Conservation (phyloP, 2,797 vertebrate genomes). For the Onychomys leucogaster region DNA sequence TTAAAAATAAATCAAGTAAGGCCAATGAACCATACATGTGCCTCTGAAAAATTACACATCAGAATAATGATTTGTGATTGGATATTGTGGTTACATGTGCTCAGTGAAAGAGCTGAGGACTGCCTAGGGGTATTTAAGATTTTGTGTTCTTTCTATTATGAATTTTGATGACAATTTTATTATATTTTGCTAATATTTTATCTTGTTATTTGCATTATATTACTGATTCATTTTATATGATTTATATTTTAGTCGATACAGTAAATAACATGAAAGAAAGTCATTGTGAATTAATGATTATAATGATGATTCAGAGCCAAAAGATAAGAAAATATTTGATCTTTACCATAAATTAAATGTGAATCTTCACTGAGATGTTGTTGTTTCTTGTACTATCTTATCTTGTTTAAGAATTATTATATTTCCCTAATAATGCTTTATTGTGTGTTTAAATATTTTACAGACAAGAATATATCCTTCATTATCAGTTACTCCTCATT, state of each 20-base stretch:
- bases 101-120: neutral
- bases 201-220: neutral
- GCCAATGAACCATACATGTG: neutral
- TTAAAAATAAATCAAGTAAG: neutral
- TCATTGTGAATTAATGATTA: neutral
- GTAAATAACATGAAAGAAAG: conserved; percentile 14
- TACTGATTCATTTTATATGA: neutral
- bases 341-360: neutral
- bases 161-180: neutral
- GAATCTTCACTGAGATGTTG: neutral
- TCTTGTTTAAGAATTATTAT: neutral
- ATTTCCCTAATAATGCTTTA: conserved; percentile 1
- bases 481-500: neutral
- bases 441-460: neutral
- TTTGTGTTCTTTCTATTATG: neutral
- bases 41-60: neutral
- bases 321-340: neutral
- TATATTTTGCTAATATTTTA: neutral
- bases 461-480: neutral
- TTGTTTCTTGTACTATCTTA: neutral
- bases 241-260: neutral
- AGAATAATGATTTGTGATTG: neutral
- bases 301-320: neutral
- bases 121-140: neutral
- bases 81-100: neutral